Evolutionary conservation across 2,113 vertebrate species (phyloP).

Genomic region (Sceloporus tristichus): DNA sequence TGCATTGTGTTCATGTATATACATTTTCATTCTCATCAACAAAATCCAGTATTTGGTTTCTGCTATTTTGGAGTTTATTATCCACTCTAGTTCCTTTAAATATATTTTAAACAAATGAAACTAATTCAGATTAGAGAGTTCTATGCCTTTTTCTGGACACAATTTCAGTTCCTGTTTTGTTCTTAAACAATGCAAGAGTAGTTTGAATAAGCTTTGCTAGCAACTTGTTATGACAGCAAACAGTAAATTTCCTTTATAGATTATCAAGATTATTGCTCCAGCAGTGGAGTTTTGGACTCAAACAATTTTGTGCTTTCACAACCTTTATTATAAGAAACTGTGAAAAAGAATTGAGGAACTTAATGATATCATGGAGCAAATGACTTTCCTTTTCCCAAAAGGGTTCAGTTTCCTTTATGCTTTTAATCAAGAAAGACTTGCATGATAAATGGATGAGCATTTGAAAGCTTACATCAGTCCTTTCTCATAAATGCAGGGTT

Average conservation of each 20-base stretch:
- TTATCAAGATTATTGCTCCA: constrained; percentile 8
- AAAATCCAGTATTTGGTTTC: neutral
- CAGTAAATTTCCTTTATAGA: neutral
- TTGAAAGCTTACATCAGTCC: constrained; percentile 31
- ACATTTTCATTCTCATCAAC: neutral
- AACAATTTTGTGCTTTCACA: fast-evolving
- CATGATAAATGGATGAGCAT: constrained; percentile 40
- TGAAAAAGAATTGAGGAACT: constrained; percentile 45
- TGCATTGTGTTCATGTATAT: too few relatives aligned
- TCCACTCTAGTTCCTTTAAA: neutral
- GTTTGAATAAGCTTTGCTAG: neutral
- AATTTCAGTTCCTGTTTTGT: neutral
- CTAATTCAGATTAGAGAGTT: neutral
- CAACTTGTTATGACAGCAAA: constrained; percentile 33
- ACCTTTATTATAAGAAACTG: neutral
- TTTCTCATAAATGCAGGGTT: constrained; percentile 1
- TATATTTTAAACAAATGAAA: constrained; percentile 12
- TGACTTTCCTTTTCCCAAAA: constrained; percentile 1
- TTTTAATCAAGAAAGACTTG: constrained; percentile 52
- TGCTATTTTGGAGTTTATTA: neutral
- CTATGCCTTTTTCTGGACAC: neutral
- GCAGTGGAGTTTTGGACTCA: neutral
- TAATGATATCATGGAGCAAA: constrained; percentile 41
- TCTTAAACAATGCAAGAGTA: constrained; percentile 7
- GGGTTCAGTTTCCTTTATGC: neutral